These are phyloP conservation scores for Mythimna vitellina DNA, from an alignment of 2,888 invertebrate genomes.

Conservation along the genomic window DNA sequence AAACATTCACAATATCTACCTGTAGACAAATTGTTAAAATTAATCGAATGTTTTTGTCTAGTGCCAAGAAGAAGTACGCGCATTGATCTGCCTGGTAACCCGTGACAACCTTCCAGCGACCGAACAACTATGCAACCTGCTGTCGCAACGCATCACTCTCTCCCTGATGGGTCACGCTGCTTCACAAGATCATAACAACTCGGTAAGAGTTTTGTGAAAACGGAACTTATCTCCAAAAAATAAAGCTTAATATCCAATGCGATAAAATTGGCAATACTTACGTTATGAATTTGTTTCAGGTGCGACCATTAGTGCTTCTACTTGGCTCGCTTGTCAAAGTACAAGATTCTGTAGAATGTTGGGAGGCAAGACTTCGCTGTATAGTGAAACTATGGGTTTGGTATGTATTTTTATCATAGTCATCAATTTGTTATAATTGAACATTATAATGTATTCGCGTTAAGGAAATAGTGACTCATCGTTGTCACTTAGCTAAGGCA, in stretches of 20 bases:
- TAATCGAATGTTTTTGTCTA: slow-evolving; percentile 64
- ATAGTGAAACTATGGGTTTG: slow-evolving; percentile 96
- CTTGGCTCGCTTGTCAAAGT: slow-evolving; percentile 97
- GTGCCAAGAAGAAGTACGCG: slow-evolving; percentile 97
- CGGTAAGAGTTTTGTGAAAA: slow-evolving; percentile 74
- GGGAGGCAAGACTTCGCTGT: slow-evolving; percentile 97
- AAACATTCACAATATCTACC: too few relatives aligned
- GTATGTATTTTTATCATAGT: slow-evolving; percentile 69
- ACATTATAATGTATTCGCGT: too few relatives aligned
- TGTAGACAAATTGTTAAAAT: too few relatives aligned
- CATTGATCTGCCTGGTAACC: slow-evolving; percentile 96
- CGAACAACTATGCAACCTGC: slow-evolving; percentile 95
- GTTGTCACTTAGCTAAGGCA: too few relatives aligned
- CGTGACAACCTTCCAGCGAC: slow-evolving; percentile 96
- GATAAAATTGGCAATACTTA: not conserved
- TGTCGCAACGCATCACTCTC: slow-evolving; percentile 96
- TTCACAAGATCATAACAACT: slow-evolving; percentile 89
- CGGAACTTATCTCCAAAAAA: not conserved
- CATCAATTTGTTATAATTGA: not conserved
- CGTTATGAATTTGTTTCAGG: slow-evolving; percentile 76
- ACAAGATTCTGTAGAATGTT: slow-evolving; percentile 96
- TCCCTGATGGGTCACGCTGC: slow-evolving; percentile 94
- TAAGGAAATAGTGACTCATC: too few relatives aligned
- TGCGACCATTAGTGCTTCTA: slow-evolving; percentile 97
- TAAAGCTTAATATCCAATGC: slow-evolving; percentile 4